Evolutionary conservation across 2,888 invertebrate species (phyloP).

Genomic region (Zygothrica quintamaculata): DNA sequence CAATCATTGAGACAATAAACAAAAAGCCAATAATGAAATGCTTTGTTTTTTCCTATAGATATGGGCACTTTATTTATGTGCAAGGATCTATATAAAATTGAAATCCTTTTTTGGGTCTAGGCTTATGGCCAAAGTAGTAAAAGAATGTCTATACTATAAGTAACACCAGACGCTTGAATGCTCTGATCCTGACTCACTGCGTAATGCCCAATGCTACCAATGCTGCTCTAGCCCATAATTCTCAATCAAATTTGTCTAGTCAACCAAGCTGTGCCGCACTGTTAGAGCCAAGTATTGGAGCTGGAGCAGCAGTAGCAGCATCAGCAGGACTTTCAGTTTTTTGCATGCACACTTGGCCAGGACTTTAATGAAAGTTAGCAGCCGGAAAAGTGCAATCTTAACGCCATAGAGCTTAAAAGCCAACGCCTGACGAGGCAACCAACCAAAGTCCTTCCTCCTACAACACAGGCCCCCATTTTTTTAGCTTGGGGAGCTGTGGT

Average conservation of each 20-base stretch:
- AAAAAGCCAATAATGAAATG: no score
- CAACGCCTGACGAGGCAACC: constrained; percentile 38
- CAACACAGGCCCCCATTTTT: constrained; percentile 7
- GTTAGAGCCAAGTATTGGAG: not conserved
- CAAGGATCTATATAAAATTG: no score
- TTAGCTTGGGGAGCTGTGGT: no score
- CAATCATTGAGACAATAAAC: no score
- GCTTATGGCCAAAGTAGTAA: no score
- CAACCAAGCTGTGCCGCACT: constrained; percentile 40
- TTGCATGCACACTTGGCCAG: constrained; percentile 50
- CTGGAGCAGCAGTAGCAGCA: not conserved
- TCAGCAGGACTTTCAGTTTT: constrained; percentile 34
- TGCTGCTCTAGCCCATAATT: no score
- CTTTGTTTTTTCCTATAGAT: no score
- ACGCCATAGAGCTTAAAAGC: constrained; percentile 53
- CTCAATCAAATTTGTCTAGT: constrained; percentile 62
- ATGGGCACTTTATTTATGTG: no score
- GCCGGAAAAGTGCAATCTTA: constrained; percentile 73
- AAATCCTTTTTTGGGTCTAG: no score
- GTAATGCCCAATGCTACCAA: constrained; percentile 63
- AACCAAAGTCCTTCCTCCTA: constrained; percentile 13
- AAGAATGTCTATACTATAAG: not conserved
- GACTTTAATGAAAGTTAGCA: constrained; percentile 68
- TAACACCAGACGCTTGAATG: constrained; percentile 14
- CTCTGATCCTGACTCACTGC: constrained; percentile 7